Evolutionary conservation across 2,797 vertebrate species (phyloP).

Genomic region (Xenops minutus): DNA sequence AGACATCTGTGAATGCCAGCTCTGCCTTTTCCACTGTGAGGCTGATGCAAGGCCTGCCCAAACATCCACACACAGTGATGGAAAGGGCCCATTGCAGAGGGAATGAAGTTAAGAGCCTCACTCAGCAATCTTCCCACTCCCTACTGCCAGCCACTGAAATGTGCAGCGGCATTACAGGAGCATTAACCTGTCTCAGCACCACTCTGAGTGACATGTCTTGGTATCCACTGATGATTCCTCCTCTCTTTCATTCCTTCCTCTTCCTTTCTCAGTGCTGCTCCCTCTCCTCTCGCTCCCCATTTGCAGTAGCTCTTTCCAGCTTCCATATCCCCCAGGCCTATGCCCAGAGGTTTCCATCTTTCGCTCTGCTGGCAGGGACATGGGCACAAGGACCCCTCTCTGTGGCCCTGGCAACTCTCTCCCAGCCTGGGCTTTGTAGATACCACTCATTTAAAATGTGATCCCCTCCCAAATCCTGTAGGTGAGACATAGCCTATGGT

Average conservation of each 20-base stretch:
- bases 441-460: neutral
- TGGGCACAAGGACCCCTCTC: neutral
- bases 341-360: neutral
- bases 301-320: neutral
- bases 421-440: neutral
- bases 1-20: neutral
- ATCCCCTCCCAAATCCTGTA: neutral
- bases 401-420: neutral
- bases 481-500: neutral
- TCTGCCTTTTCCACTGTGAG: neutral
- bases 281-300: neutral
- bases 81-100: rapidly evolving
- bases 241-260: neutral
- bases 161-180: neutral
- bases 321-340: neutral
- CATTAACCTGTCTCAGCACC: neutral
- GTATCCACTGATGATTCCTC: neutral
- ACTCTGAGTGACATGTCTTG: neutral
- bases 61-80: rapidly evolving
- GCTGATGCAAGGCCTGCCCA: neutral
- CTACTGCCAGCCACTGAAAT: neutral
- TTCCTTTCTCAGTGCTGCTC: slow-evolving; percentile 5
- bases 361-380: rapidly evolving
- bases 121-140: neutral
- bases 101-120: neutral